A percentile compares a stretch with the other conserved stretches of the same genome.
phyloP scores from a whole-genome alignment of 2,797 vertebrate species.

The Furcifer pardalis region DNA sequence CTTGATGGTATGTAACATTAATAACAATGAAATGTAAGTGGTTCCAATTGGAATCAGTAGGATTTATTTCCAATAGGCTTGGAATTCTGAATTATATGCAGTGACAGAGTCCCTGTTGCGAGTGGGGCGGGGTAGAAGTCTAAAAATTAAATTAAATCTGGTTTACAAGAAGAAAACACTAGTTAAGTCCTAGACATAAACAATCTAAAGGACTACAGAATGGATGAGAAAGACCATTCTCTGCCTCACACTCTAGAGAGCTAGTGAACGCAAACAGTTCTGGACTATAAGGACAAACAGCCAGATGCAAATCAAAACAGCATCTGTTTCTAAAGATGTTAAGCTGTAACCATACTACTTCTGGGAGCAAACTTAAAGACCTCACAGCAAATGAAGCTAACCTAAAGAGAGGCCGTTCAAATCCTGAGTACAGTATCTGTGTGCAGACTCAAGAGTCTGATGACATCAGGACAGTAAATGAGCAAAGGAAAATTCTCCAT shows the following conservation, averaged over 20 bases:
- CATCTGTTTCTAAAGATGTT: not conserved
- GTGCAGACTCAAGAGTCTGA: not conserved
- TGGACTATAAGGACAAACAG: too few species aligned
- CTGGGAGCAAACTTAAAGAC: not conserved
- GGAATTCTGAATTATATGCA: not conserved
- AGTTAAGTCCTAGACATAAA: not conserved
- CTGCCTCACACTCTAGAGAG: not conserved
- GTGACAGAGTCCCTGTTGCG: not conserved
- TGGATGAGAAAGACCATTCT: not conserved
- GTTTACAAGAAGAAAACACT: not conserved
- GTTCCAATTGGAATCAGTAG: not conserved
- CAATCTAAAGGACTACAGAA: not conserved
- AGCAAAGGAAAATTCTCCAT: slow-evolving; percentile 29
- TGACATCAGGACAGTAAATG: slow-evolving; percentile 1
- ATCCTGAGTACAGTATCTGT: not conserved
- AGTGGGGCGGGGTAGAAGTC: too few species aligned
- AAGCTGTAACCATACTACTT: not conserved
- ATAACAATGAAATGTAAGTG: not conserved
- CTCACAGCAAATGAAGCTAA: not conserved
- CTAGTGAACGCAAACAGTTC: not conserved
- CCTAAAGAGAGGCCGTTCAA: not conserved
- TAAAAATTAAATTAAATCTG: too few species aligned
- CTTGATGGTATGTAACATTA: too few species aligned
- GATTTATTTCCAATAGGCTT: not conserved
- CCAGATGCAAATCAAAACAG: not conserved